Evolutionary conservation across 2,113 vertebrate genomes (phyloP).

Genomic region (Uropsilus gracilis): DNA sequence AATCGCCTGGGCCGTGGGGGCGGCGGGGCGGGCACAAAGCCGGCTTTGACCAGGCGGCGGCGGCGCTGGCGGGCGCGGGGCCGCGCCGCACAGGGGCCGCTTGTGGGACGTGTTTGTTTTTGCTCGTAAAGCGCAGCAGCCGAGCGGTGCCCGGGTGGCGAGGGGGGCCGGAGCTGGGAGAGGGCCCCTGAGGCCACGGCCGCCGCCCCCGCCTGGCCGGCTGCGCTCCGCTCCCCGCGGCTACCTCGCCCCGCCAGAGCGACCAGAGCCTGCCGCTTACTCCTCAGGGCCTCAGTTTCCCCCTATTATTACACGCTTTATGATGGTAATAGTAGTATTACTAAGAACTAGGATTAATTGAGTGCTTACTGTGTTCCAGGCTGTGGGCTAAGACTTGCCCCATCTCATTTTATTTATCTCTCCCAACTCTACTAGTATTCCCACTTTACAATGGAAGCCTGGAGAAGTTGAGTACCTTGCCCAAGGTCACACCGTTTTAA

Average conservation of each 20-base stretch:
- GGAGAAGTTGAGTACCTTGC: not conserved
- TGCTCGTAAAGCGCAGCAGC: slow-evolving; percentile 69
- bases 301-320: rapidly evolving
- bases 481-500: not conserved
- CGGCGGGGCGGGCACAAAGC: slow-evolving; percentile 84
- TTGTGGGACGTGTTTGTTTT: slow-evolving; percentile 80
- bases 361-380: not conserved
- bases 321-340: not conserved
- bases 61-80: slow-evolving; percentile 72
- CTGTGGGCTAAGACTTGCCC: not conserved
- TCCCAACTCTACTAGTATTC: not conserved
- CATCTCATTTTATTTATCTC: not conserved
- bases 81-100: slow-evolving; percentile 65
- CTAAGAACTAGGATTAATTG: not conserved
- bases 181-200: slow-evolving; percentile 76
- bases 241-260: not conserved
- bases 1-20: slow-evolving; percentile 86
- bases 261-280: not conserved
- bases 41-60: slow-evolving; percentile 83
- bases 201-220: not conserved
- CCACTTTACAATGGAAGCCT: not conserved
- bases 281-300: slow-evolving; percentile 24
- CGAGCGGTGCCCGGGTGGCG: not conserved
- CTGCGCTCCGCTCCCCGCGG: not conserved
- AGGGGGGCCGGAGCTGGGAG: not conserved